These are phyloP conservation scores for Pseudorhiza aurosa DNA, from an alignment of 30 jellyfish, hydroid and myxozoan species.

Conservation along the genomic window DNA sequence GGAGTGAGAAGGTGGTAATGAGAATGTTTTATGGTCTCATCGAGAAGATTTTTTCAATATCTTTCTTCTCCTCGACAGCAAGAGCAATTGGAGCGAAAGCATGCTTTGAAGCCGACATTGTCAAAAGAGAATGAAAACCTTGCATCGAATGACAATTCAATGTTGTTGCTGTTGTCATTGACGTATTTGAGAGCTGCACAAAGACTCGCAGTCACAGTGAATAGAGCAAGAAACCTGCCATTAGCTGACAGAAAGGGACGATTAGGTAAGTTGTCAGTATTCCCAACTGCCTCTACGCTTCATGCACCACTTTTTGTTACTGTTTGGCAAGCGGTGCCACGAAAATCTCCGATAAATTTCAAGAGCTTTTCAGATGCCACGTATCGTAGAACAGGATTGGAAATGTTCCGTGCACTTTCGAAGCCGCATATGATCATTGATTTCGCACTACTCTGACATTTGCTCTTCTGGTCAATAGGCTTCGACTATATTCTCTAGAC, in stretches of 20 bases:
- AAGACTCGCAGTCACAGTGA: slow-evolving; percentile 83
- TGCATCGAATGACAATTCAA: slow-evolving; percentile 69
- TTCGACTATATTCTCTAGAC: too few relatives aligned
- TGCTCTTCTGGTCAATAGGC: too few relatives aligned
- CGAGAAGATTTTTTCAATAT: neutral
- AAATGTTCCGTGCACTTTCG: too few relatives aligned
- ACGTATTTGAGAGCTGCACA: slow-evolving; percentile 77
- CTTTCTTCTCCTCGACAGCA: slow-evolving; percentile 4
- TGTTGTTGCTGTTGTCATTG: slow-evolving; percentile 84
- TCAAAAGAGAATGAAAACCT: slow-evolving; percentile 45
- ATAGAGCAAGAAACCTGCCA: slow-evolving; percentile 95
- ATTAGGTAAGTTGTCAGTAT: too few relatives aligned
- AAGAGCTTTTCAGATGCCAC: too few relatives aligned
- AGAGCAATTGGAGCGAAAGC: slow-evolving; percentile 40
- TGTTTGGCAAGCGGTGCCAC: too few relatives aligned
- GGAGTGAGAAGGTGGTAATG: neutral
- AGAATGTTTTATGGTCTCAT: neutral
- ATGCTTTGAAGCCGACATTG: slow-evolving; percentile 33
- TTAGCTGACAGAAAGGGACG: slow-evolving; percentile 95
- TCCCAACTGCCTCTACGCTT: too few relatives aligned
- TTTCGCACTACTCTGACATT: too few relatives aligned
- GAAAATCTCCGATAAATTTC: too few relatives aligned
- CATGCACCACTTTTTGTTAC: too few relatives aligned
- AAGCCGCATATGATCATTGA: too few relatives aligned
- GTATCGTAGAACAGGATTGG: too few relatives aligned